These are phyloP conservation scores for Neocrepidodera transversa DNA, from an alignment of 2,888 invertebrate species.

Conservation along the genomic window DNA sequence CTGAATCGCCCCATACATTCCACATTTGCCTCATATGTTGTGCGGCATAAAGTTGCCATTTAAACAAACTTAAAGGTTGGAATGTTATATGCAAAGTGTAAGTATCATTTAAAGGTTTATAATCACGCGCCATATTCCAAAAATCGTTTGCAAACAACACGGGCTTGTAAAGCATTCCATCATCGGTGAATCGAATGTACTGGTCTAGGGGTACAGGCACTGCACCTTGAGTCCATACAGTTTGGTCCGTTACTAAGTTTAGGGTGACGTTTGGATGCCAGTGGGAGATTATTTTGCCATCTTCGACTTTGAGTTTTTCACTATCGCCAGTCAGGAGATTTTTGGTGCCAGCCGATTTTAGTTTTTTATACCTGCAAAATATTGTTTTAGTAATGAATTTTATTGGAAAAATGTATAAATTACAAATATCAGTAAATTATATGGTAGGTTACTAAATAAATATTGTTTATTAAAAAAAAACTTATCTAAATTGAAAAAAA, in stretches of 20 bases:
- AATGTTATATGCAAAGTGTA: slow-evolving; percentile 76
- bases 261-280: slow-evolving; percentile 99
- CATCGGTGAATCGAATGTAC: slow-evolving; percentile 88
- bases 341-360: slow-evolving; percentile 85
- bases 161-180: slow-evolving; percentile 88
- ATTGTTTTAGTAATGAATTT: too few relatives aligned
- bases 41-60: slow-evolving; percentile 98
- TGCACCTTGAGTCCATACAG: slow-evolving; percentile 89
- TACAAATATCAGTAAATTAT: too few relatives aligned
- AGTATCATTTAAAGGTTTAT: slow-evolving; percentile 85
- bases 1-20: slow-evolving; percentile 72
- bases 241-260: slow-evolving; percentile 94
- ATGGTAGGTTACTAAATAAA: too few relatives aligned
- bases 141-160: slow-evolving; percentile 96
- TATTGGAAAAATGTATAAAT: too few relatives aligned
- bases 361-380: slow-evolving; percentile 76
- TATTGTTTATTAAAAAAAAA: too few relatives aligned
- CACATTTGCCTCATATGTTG: slow-evolving; percentile 89
- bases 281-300: slow-evolving; percentile 91
- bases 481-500: too few relatives aligned
- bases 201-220: slow-evolving; percentile 94
- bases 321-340: slow-evolving; percentile 94
- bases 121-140: slow-evolving; percentile 98
- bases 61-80: slow-evolving; percentile 93
- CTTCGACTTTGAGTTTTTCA: slow-evolving; percentile 78